Evolutionary conservation across 1,140 invertebrate species (phyloP), one percentile per base, ranked within the genome.

Genomic region (Pseudoatta argentina): DNA sequence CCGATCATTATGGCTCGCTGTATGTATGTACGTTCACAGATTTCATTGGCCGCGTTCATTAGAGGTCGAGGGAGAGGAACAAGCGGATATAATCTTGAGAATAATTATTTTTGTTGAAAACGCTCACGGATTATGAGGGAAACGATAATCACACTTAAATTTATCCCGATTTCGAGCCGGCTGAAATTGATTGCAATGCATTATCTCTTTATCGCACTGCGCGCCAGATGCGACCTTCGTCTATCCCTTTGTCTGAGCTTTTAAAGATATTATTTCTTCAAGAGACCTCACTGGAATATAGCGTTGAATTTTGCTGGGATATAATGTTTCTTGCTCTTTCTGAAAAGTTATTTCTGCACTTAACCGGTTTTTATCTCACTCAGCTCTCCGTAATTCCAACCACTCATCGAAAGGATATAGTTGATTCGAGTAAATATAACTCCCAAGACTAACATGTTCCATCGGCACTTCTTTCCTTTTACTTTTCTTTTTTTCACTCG

Each of bases 391-490:
- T 73, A 83, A 75, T 75, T 83, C 67, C 79, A 59, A 61, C 79
- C 69, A 21, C 55, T 83, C 57, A 61, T 73, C 57, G 69, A 51
- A 34, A 48, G 30, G 55, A 53, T 64, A 34, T 2, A 71, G 48
- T 44, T 71, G 77, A 57, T 81, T 81, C 77, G 30, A 61, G 53
- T 75, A 75, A 83, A 83, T 83, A 75, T 75, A 75, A 83, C 53
- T 83, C 53, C 71, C 63, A 53, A 73, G 71, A 59, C 66, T 67
- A 69, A 66, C 71, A 86, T 81, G 88, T 82, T 78, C 51, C 55
- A 51, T 61, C 30, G 48, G 44, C 64, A 34, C 53, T 87, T 72
- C 53, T 30, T n/a, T 34, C 63, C 5, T 34, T 34, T 27, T 14
- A 6, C 21, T 34, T 34, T 34, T 6, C 8, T 16, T 34, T 83